A percentile compares a stretch with the other conserved stretches of the same genome.
These are phyloP conservation scores for Alviniconcha marisindica DNA, from an alignment of 1,140 invertebrate genomes.

Conservation along the genomic window DNA sequence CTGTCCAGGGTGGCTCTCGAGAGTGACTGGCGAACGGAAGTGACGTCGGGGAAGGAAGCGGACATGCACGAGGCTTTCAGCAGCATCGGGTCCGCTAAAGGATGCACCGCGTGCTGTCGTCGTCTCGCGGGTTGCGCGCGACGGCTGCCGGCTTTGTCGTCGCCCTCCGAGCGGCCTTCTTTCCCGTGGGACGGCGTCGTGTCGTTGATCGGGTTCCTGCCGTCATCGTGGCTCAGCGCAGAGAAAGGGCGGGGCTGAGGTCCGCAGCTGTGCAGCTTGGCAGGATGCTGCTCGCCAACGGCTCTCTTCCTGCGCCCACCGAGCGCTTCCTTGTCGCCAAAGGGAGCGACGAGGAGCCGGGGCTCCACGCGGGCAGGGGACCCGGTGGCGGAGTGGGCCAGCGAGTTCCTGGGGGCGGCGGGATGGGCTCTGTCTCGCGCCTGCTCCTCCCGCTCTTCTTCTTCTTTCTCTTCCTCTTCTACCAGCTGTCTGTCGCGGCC, in stretches of 20 bases:
- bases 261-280: background rate
- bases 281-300: background rate
- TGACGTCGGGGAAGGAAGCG: background rate
- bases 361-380: background rate
- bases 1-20: background rate
- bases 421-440: background rate
- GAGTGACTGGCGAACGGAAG: background rate
- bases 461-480: too few species aligned
- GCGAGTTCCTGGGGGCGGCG: background rate
- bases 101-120: background rate
- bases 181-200: too few species aligned
- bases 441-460: too few species aligned
- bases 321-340: background rate
- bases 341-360: background rate
- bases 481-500: too few species aligned
- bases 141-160: too few species aligned
- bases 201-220: too few species aligned
- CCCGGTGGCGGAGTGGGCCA: background rate
- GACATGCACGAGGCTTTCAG: background rate
- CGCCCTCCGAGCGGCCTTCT: too few species aligned
- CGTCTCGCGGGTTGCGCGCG: background rate
- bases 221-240: too few species aligned
- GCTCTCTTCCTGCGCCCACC: background rate
- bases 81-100: background rate
- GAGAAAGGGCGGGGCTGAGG: too few species aligned